phyloP scores from a whole-genome alignment of 2,888 invertebrate genomes.

The Rambutsinella grinnellia region DNA sequence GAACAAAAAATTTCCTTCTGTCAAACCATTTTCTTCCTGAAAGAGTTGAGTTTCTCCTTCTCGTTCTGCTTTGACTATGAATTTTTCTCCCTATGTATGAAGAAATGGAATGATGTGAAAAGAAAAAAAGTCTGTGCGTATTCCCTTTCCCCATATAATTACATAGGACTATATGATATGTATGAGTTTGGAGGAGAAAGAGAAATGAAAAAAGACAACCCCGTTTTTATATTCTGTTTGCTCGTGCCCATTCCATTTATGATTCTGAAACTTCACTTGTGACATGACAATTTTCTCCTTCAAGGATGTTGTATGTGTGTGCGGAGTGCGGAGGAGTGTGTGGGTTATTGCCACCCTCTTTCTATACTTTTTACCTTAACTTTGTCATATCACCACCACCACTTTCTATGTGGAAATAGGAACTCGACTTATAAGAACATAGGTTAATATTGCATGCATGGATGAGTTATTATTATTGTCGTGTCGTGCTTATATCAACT shows the following conservation, averaged over 20 bases:
- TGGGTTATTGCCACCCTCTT: not conserved
- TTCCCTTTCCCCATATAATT: conserved; percentile 28
- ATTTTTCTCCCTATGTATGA: conserved; percentile 5
- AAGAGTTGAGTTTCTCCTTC: conserved; percentile 12
- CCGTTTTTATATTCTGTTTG: conserved; percentile 25
- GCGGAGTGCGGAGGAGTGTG: too few relatives aligned
- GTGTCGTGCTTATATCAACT: not conserved
- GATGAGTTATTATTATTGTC: conserved; percentile 22
- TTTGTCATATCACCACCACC: not conserved
- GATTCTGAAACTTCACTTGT: not conserved
- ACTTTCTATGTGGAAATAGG: not conserved
- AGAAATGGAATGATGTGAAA: conserved; percentile 4
- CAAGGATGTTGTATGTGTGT: not conserved
- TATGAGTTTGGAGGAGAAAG: conserved; percentile 2
- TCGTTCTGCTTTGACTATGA: not conserved
- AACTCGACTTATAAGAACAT: not conserved
- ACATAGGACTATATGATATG: conserved; percentile 39
- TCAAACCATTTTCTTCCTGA: conserved; percentile 30
- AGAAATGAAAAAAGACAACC: not conserved
- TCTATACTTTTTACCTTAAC: not conserved
- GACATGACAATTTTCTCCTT: not conserved
- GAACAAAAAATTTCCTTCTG: conserved; percentile 26
- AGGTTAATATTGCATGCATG: conserved; percentile 21
- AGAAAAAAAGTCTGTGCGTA: not conserved
- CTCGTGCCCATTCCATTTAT: not conserved